Percentiles rank a stretch among this genome's conserved stretches.
phyloP scores from a whole-genome alignment of 2,113 vertebrate genomes.

The Oncorhynchus tshawytscha region DNA sequence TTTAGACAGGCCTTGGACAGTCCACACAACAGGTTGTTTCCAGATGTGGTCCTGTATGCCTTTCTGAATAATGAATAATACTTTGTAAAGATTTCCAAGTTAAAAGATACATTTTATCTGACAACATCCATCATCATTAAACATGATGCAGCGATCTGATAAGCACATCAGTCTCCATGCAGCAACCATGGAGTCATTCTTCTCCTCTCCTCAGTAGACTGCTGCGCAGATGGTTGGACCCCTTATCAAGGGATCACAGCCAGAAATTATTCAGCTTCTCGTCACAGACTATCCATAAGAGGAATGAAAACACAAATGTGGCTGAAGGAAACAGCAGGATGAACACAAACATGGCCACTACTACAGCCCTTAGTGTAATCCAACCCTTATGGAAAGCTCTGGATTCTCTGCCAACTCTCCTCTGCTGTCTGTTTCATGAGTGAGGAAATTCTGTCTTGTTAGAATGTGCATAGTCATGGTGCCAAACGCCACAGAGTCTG shows the following conservation, averaged over 20 bases:
- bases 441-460: slow-evolving; percentile 17
- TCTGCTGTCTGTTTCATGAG: slow-evolving; percentile 18
- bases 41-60: slow-evolving; percentile 61
- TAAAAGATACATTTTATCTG: slow-evolving; percentile 18
- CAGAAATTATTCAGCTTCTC: slow-evolving; percentile 39
- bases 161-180: slow-evolving; percentile 43
- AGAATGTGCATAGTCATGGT: not conserved
- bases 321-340: slow-evolving; percentile 46
- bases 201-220: slow-evolving; percentile 39
- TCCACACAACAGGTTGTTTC: slow-evolving; percentile 48
- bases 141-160: slow-evolving; percentile 45
- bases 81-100: slow-evolving; percentile 18
- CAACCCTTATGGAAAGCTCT: slow-evolving; percentile 11
- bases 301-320: slow-evolving; percentile 45
- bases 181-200: slow-evolving; percentile 46
- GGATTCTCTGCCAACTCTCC: not conserved
- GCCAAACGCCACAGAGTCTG: slow-evolving; percentile 27
- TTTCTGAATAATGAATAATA: slow-evolving; percentile 10
- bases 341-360: slow-evolving; percentile 21
- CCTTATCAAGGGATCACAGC: slow-evolving; percentile 36
- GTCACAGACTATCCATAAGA: slow-evolving; percentile 26
- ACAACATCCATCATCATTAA: slow-evolving; percentile 54
- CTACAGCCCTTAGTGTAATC: not conserved
- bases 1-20: slow-evolving; percentile 64
- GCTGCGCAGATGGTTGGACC: slow-evolving; percentile 51